Base-by-base conservation (phyloP, 2,888 invertebrate genomes). In the Ophraella communa region DNA sequence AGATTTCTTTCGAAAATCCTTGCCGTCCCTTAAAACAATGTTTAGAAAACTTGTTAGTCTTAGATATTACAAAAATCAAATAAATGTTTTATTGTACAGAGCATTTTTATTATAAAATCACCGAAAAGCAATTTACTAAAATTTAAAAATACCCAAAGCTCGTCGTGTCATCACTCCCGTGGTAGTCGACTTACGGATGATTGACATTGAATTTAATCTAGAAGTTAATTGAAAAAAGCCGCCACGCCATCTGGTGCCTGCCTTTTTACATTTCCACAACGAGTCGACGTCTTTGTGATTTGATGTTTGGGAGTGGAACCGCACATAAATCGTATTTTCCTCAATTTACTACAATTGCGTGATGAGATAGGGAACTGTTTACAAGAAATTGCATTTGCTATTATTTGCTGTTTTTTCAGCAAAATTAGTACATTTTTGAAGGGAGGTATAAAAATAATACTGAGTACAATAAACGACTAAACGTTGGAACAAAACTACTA, bases 181-280 rank as follows among this genome's bases (percentile, higher is more conserved):
- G 45, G 45, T 39, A n/a, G 49, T 45, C 44, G 45, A 33, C 33
- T 57, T 47, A 27, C 59, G 11, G 44, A 60, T 60, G 59, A 60
- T 62, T 62, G 62, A 62, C 62, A 24, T 47, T 23, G 49, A 62
- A 55, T 62, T 55, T 55, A 62, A 62, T 62, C 55, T 55, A 54
- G 27, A 55, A 55, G 55, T 55, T 62, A 62, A 55, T 62, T 62
- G 62, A 62, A 62, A 62, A 55, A 62, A 62, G 42, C 23, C 20
- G 52, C 59, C 59, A 52, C 49, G 44, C 59, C 59, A 60, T 60
- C 59, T 60, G 59, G 20, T 27, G 59, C 59, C 52, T 17, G 30
- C 33, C 11, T 24, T 49, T 49, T 49, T 27, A 33, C 44, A n/a
- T 35, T 59, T 59, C 45, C 60, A 60, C 53, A 17, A 45, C 47